Conservation (phyloP, 2,113 vertebrate species). For the Rattus rattus region DNA sequence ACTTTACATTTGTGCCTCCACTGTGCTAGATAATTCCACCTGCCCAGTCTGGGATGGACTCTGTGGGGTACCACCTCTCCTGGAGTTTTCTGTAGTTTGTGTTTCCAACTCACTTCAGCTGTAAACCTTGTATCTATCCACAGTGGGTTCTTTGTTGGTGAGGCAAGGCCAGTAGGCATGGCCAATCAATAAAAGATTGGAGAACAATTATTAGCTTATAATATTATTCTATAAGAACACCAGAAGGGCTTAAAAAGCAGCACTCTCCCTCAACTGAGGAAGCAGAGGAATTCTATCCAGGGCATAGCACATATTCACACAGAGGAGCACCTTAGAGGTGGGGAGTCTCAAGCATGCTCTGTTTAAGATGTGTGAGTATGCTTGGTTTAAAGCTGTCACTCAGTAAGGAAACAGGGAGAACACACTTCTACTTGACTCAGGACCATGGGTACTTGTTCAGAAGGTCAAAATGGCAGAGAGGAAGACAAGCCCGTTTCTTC, state of each 20-base stretch:
- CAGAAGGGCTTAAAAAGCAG: neutral
- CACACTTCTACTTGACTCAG: neutral
- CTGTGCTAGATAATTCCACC: rapidly evolving
- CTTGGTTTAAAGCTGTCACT: neutral
- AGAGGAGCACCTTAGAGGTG: neutral
- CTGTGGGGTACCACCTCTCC: too few species aligned
- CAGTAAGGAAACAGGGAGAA: neutral
- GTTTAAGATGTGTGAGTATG: neutral
- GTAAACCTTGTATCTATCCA: neutral
- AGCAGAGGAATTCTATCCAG: neutral
- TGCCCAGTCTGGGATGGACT: neutral
- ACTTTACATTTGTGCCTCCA: neutral
- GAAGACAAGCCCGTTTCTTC: neutral
- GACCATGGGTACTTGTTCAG: neutral
- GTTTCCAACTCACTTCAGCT: neutral
- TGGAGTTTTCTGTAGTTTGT: neutral
- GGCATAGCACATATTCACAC: neutral
- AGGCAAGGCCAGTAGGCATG: neutral
- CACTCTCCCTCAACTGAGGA: neutral
- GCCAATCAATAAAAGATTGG: too few species aligned
- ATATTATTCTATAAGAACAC: neutral
- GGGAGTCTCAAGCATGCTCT: neutral
- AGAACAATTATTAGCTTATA: neutral
- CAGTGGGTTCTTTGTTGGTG: neutral
- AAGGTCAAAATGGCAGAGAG: neutral